Evolutionary conservation across 2,888 invertebrate genomes (phyloP).

Genomic region (Agrilus cyanescens): DNA sequence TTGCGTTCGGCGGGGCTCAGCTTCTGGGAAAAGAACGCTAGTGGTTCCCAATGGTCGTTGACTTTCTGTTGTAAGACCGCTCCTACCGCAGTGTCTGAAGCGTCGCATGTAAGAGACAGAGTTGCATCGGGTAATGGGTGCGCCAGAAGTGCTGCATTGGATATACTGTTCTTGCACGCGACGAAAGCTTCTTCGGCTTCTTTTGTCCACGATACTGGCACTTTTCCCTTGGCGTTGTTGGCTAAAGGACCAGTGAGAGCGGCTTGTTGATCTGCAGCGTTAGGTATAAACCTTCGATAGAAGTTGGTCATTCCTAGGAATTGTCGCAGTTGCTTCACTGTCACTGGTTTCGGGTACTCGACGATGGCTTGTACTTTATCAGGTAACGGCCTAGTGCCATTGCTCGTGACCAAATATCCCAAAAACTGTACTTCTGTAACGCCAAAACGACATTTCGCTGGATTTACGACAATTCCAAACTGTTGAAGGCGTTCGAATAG

Average conservation of each 20-base stretch:
- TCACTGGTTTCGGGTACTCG: too few relatives aligned
- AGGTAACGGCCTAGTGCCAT: slow-evolving; percentile 22
- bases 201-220: too few relatives aligned
- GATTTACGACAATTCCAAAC: slow-evolving; percentile 22
- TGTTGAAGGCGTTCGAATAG: slow-evolving; percentile 18
- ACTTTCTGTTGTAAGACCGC: slow-evolving; percentile 27
- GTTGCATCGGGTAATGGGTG: slow-evolving; percentile 15
- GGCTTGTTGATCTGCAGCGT: too few relatives aligned
- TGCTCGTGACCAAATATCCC: slow-evolving; percentile 15
- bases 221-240: too few relatives aligned
- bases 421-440: slow-evolving; percentile 16
- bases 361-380: too few relatives aligned
- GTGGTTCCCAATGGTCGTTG: too few relatives aligned
- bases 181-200: slow-evolving; percentile 10
- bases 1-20: too few relatives aligned
- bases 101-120: slow-evolving; percentile 25
- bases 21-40: too few relatives aligned
- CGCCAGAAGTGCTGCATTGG: slow-evolving; percentile 10
- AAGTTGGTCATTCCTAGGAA: too few relatives aligned
- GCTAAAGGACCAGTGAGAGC: too few relatives aligned
- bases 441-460: slow-evolving; percentile 23
- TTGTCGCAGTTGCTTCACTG: too few relatives aligned
- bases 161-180: slow-evolving; percentile 8
- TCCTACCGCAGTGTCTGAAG: slow-evolving; percentile 29
- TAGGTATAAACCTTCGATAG: too few relatives aligned